Percentiles rank a stretch among this genome's conserved stretches.
These are phyloP conservation scores for Brachynemurus nebulosus DNA, from an alignment of 2,888 invertebrate species.

Conservation along the genomic window DNA sequence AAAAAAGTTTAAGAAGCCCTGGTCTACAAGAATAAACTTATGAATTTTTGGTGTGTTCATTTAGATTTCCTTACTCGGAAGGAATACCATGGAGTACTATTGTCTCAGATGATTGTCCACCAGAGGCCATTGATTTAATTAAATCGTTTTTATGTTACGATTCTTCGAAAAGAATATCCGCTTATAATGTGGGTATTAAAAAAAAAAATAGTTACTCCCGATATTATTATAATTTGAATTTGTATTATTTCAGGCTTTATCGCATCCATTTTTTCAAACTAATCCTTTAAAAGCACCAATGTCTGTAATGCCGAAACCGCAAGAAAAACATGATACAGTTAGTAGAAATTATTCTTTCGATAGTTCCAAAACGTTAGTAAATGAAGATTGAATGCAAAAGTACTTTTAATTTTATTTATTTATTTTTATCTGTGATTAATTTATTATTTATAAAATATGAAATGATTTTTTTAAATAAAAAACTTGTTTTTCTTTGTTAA, in stretches of 20 bases:
- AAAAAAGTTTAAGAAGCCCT: too few species aligned
- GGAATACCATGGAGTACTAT: slow-evolving; percentile 68
- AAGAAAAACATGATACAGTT: slow-evolving; percentile 15
- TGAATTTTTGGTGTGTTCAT: too few species aligned
- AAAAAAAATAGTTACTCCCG: too few species aligned
- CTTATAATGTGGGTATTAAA: slow-evolving; percentile 43
- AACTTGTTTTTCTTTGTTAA: too few species aligned
- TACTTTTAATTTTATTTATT: not conserved
- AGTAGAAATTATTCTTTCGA: not conserved
- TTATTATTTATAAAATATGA: not conserved
- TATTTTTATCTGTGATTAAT: not conserved
- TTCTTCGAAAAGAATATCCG: slow-evolving; percentile 58
- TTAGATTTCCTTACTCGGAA: slow-evolving; percentile 60
- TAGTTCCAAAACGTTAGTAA: slow-evolving; percentile 3
- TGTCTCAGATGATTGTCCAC: slow-evolving; percentile 58
- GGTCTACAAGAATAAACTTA: too few species aligned
- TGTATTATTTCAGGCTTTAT: slow-evolving; percentile 48
- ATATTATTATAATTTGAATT: slow-evolving; percentile 9
- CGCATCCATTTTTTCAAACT: slow-evolving; percentile 56
- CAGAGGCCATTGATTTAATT: slow-evolving; percentile 58
- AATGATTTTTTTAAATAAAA: not conserved
- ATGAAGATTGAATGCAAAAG: not conserved
- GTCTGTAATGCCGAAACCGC: slow-evolving; percentile 54
- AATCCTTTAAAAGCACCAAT: slow-evolving; percentile 49
- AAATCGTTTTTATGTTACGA: slow-evolving; percentile 70